Base-by-base conservation (phyloP, 2,113 vertebrate genomes). In the Athene cunicularia region DNA sequence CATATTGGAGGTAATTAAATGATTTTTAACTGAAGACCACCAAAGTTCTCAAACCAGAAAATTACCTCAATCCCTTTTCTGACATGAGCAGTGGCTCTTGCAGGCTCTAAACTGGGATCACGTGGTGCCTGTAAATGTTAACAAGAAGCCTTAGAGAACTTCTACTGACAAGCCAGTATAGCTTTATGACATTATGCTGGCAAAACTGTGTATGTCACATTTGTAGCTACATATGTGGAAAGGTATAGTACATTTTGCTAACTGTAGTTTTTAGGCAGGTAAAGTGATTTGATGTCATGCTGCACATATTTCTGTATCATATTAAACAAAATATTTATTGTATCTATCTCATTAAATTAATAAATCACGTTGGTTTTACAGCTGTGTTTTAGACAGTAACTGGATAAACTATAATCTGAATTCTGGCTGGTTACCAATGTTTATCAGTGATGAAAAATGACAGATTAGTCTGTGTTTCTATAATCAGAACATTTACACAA, bases 141-240 rank as follows among this genome's bases (percentile, higher is more conserved):
- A 97, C 96, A 96, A 96, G 97, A 96, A 96, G 81, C 73, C 73
- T 96, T 68, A 80, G 68, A 94, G 88, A 97, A 97, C 86, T 86
- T 96, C 73, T 70, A 8, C 70, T 98, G 97, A 97, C 97, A 98
- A 98, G 93, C 59, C 80, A 15, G 58, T 79, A 28, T 52, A 95
- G 86, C 77, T 97, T 96, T 86, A 27, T 97, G 97, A 97, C 96
- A 97, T 63, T 45, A 45, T 37, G 39, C 80, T 95, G 93, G 80
- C 85, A 94, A 76, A 97, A 86, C 76, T 90, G 68, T 81, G 56
- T 96, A 11, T 96, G 66, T 92, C 93, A 86, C 85, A 79, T 66
- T 71, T 97, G 94, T 94, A 94, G 74, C 55, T 97, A 62, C 53
- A 10, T 26, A 49, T 0, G 0, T 96, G 55, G 80, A 60, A 90